Base-by-base conservation (phyloP, 2,797 vertebrate species). In the Rhynchonycteris naso region DNA sequence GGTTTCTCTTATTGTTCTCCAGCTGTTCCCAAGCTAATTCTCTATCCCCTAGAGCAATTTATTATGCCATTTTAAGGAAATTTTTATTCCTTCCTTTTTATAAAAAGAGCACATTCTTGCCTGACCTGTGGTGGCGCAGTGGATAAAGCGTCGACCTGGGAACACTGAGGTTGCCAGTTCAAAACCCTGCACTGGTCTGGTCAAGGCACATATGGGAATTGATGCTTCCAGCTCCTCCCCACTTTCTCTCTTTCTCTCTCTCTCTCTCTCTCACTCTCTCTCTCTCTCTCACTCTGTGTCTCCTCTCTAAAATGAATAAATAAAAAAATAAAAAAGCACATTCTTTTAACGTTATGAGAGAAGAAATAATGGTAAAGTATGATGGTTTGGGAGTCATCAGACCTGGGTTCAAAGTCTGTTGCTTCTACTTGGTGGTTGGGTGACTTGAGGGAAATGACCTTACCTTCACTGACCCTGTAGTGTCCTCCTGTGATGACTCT, bases 21-120 rank as follows among this genome's bases (percentile, higher is more conserved):
- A 84, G n/a, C 54, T 79, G 15, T 72, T 75, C 7, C 28, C 35
- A 56, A 33, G 68, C 88, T 83, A 85, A 81, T 52, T 13, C n/a
- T 84, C 0, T 66, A 24, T n/a, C 54, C 65, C 56, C 68, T 47
- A 28, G 35, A 79, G 74, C 85, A 85, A 85, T 94, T 52, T 83
- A 84, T 76, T 71, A 38, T 85, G 61, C 68, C 22, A 30, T 93
- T 63, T 74, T 50, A 84, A 84, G 69, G 69, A 63, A 88, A 75
- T 56, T 47, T 92, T 28, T 47, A 56, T 93, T 89, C 28, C 58
- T 72, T 94, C 71, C 71, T 95, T 15, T 94, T 96, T 93, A 79
- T 76, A 59, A 91, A 86, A 91, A 58, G 35, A 79, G 22, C 10
- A 58, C 80, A 71, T n/a, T 71, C 69, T 78, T 69, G n/a, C n/a